Evolutionary conservation across 1,140 invertebrate genomes (phyloP), one percentile per base, ranked within the genome.

Genomic region (Hycleus cichorii): DNA sequence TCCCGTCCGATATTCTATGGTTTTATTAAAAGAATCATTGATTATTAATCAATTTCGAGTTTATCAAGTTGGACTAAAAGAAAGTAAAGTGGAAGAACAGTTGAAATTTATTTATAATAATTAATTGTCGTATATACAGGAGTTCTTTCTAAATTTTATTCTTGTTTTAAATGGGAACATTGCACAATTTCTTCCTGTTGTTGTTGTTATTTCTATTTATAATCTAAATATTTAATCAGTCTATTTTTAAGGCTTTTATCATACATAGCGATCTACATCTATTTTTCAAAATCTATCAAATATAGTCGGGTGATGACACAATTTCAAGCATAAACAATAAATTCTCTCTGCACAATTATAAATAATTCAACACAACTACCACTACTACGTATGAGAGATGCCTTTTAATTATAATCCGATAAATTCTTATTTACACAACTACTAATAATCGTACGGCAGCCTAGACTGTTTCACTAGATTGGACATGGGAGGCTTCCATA

Each of bases 171-270:
- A 56, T 57, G 46, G 54, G 48, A 60, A 63, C 54, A 63, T 60
- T 63, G 59, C 58, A 60, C 62, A 49, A 49, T 57, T 53, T 40
- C 25, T 32, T 32, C 32, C 7, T 5, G 32, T 32, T 32, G 32
- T 32, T 32, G 32, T 32, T 32, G 7, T 7, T 32, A 32, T 32
- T 32, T 18, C 18, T 18, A 18, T 18, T 43, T 57, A 60, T 43
- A 59, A 56, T 57, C 61, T 63, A 63, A 52, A 59, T 57, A 39
- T 47, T 63, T 54, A 58, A 60, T 63, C 61, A 60, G 61, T 63
- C 61, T 63, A 63, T 63, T 63, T 59, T 51, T 50, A 63, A 63
- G 61, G 61, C 61, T 60, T 47, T 59, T 49, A 55, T 55, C 57
- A 59, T 59, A 59, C 47, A 59, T 48, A 48, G 42, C 49, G 39